These are phyloP conservation scores for Vulpes lagopus DNA, from an alignment of 2,113 vertebrate genomes.

Conservation along the genomic window DNA sequence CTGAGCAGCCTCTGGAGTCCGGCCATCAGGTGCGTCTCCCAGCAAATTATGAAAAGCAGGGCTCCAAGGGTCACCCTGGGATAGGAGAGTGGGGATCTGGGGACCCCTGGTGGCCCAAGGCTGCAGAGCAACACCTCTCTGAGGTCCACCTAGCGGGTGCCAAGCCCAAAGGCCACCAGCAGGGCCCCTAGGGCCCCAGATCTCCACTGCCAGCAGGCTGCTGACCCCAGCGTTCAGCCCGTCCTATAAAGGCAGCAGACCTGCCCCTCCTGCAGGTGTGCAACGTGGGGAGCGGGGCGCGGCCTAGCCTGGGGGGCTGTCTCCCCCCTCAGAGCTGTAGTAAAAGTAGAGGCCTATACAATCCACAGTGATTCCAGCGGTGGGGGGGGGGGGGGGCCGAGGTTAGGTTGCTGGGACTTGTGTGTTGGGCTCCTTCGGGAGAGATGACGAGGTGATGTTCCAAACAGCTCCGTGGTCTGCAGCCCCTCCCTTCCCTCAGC, in stretches of 20 bases:
- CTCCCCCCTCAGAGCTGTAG: not conserved
- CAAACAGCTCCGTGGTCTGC: not conserved
- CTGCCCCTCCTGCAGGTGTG: not conserved
- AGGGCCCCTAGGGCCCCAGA: not conserved
- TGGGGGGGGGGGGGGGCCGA: not conserved
- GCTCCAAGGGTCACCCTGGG: not conserved
- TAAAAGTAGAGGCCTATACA: not conserved
- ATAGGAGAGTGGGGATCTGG: constrained; percentile 21
- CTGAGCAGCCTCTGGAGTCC: constrained; percentile 8
- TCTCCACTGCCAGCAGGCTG: not conserved
- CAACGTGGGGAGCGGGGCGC: not conserved
- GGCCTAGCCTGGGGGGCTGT: not conserved
- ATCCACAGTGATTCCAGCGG: not conserved
- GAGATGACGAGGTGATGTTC: not conserved
- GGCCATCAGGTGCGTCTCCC: constrained; percentile 66
- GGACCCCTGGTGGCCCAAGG: constrained; percentile 78
- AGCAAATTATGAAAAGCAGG: constrained; percentile 58
- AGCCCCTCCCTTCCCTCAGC: not conserved
- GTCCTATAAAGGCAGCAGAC: not conserved
- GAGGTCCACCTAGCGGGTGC: not conserved
- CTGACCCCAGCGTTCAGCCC: not conserved
- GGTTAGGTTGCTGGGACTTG: not conserved
- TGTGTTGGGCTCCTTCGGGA: not conserved
- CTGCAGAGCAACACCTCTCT: not conserved
- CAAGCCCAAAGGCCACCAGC: not conserved